These are phyloP conservation scores for Archaeoteleia sp. DNA, from an alignment of 2,888 invertebrate genomes.

Conservation along the genomic window DNA sequence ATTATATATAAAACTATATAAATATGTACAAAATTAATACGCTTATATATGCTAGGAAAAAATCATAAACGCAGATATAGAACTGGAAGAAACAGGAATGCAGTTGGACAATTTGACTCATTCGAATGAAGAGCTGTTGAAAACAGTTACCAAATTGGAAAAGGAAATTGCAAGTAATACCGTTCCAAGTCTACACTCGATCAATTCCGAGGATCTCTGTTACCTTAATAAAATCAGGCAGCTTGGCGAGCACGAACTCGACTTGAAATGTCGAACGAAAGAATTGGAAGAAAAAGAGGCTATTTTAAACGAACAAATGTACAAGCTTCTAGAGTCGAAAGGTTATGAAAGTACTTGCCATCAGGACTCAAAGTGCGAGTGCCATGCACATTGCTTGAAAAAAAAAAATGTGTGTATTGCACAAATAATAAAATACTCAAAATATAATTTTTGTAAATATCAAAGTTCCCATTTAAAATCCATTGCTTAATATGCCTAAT, in stretches of 20 bases:
- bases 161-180: constrained; percentile 50
- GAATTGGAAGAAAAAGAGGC: constrained; percentile 64
- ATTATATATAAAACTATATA: neutral
- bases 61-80: constrained; percentile 66
- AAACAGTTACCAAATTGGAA: constrained; percentile 56
- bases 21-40: constrained; percentile 4
- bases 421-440: no score
- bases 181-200: constrained; percentile 62
- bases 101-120: constrained; percentile 64
- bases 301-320: constrained; percentile 61
- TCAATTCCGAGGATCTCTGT: constrained; percentile 65
- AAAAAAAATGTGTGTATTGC: constrained; percentile 1
- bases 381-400: constrained; percentile 15
- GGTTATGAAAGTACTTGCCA: constrained; percentile 35
- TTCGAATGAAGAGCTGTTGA: constrained; percentile 62
- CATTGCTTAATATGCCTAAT: no score
- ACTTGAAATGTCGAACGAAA: constrained; percentile 62
- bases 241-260: constrained; percentile 63
- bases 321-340: constrained; percentile 57
- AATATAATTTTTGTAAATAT: no score
- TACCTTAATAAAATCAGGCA: constrained; percentile 64
- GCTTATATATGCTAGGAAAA: constrained; percentile 59
- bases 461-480: no score
- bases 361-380: constrained; percentile 35
- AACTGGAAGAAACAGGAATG: constrained; percentile 65